Evolutionary conservation across 1,140 invertebrate genomes (phyloP).

Genomic region (Chrysoperla carnea): DNA sequence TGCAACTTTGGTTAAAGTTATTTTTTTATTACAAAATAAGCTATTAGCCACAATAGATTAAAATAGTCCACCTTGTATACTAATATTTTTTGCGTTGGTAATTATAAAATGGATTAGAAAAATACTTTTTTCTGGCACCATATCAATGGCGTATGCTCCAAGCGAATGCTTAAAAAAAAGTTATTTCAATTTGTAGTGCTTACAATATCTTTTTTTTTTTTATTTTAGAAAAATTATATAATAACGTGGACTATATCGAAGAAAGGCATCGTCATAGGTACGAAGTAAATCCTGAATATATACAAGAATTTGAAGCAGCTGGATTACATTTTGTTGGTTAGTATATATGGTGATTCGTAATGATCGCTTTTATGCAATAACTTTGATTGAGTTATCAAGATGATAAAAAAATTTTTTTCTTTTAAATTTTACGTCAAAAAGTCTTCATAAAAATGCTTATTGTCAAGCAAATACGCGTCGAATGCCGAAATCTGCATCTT

Average conservation of each 20-base stretch:
- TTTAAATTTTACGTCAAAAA: background rate
- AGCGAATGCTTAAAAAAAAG: too few species aligned
- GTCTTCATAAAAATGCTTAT: background rate
- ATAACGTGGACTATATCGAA: conserved; percentile 64
- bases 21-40: too few species aligned
- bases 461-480: too few species aligned
- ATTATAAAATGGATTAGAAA: too few species aligned
- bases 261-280: conserved; percentile 95
- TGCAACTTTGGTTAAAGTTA: too few species aligned
- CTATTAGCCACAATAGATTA: too few species aligned
- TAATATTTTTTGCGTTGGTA: too few species aligned
- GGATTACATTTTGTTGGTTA: conserved; percentile 85
- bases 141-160: too few species aligned
- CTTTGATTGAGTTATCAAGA: background rate
- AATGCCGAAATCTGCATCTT: too few species aligned
- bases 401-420: background rate
- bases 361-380: background rate
- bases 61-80: too few species aligned
- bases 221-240: conserved; percentile 64
- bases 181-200: too few species aligned
- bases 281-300: conserved; percentile 85
- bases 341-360: conserved; percentile 4
- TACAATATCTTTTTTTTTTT: conserved; percentile 9
- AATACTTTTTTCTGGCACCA: too few species aligned
- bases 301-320: conserved; percentile 54